Base-by-base conservation (phyloP, 2,888 invertebrate genomes). In the Cryptocephalus primarius region DNA sequence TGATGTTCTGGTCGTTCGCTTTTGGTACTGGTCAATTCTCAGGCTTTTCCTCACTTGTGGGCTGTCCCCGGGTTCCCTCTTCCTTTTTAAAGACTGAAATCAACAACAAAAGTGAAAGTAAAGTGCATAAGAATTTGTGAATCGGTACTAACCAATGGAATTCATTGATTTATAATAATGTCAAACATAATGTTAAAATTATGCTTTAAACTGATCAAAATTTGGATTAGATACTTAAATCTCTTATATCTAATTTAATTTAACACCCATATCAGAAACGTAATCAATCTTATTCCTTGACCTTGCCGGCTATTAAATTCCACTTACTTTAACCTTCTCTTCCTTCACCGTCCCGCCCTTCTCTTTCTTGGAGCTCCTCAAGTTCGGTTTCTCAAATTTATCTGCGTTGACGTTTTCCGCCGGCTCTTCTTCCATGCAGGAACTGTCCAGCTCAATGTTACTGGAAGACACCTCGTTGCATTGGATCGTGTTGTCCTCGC, bases 401-500 rank as follows among this genome's bases (percentile, higher is more conserved):
- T 33, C 41, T 4, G 47, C 14, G 6, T 11, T 13, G 32, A 32
- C 39, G 22, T 43, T 50, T 34, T 54, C 52, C 9, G 46, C 39
- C 11, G 22, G 31, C 12, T 43, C 46, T 10, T 52, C 51, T 3
- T 52, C 54, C 4, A 46, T 42, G 32, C 47, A 43, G 9, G 45
- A 51, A 53, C 41, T 56, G 48, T 50, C 51, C n/a, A 45, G 72
- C n/a, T 73, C 72, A 8, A 75, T 73, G 39, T 77, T 78, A 56
- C 78, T 79, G 1, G 82, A 81, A 1, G 81, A 80, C 12, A 82
- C 78, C 64, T 82, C 82, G 64, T 82, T 77, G 53, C 82, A 82
- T 67, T 82, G 82, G 39, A 82, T 80, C 40, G 73, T 64, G 48
- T 65, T 68, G 52, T 73, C 74, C 50, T 57, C 55, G n/a, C 42